Conservation (phyloP, 2,797 vertebrate species). For the Eulemur albifrons region DNA sequence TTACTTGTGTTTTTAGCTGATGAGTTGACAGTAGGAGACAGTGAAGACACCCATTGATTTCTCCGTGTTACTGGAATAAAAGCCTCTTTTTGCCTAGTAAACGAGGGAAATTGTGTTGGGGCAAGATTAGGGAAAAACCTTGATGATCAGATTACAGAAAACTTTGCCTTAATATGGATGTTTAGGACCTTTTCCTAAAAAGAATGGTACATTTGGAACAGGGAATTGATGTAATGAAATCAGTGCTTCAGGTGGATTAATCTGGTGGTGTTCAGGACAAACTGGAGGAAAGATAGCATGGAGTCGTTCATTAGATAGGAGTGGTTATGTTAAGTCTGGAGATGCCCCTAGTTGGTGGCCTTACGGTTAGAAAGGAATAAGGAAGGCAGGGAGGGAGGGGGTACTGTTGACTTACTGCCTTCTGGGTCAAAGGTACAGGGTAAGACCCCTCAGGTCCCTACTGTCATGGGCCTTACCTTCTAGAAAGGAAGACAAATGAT, state of each 20-base stretch:
- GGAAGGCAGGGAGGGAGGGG: background rate
- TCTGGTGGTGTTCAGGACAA: background rate
- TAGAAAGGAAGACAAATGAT: background rate
- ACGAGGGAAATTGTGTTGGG: background rate
- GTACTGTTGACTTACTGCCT: background rate
- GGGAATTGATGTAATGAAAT: background rate
- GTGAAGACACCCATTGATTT: background rate
- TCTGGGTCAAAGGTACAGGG: background rate
- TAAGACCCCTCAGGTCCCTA: background rate
- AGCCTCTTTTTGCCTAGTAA: background rate
- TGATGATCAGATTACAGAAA: background rate
- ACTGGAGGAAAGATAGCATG: background rate
- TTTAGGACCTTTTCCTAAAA: background rate
- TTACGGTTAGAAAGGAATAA: slow-evolving; percentile 12
- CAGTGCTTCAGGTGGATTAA: background rate
- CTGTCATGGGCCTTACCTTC: background rate
- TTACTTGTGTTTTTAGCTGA: background rate
- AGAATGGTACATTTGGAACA: background rate
- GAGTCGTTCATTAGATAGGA: background rate
- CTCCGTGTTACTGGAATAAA: background rate
- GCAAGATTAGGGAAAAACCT: background rate
- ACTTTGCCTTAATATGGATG: background rate
- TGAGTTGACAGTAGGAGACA: background rate
- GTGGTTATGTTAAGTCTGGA: background rate
- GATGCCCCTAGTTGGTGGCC: background rate